Evolutionary conservation across 1,140 invertebrate genomes (phyloP).

Genomic region (Trichogramma pretiosum): DNA sequence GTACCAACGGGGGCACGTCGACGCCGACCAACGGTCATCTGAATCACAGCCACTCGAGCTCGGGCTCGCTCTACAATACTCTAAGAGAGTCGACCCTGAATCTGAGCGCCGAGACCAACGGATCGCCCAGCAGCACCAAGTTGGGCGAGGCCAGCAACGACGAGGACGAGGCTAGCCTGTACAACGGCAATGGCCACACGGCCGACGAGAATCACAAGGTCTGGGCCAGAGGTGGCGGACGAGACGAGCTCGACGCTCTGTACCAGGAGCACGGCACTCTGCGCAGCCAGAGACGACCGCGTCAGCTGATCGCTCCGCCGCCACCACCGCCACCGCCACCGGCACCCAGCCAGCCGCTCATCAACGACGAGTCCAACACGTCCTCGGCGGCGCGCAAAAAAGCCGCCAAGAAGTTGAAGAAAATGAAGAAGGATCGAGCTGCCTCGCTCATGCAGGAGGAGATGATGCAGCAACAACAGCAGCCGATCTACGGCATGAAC

Average conservation of each 20-base stretch:
- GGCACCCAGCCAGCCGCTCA: conserved; percentile 38
- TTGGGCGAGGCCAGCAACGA: conserved; percentile 57
- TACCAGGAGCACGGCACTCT: conserved; percentile 62
- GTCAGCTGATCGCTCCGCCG: conserved; percentile 72
- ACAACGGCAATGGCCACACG: too few species aligned
- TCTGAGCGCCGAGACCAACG: conserved; percentile 48
- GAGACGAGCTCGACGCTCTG: conserved; percentile 60
- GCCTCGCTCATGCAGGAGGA: conserved; percentile 29
- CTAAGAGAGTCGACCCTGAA: conserved; percentile 40
- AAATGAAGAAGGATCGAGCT: conserved; percentile 30
- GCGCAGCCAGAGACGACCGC: conserved; percentile 65
- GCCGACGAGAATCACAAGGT: conserved; percentile 92
- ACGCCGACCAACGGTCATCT: conserved; percentile 24
- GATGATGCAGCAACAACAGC: conserved; percentile 30
- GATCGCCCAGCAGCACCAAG: conserved; percentile 39
- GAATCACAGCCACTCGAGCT: conserved; percentile 29
- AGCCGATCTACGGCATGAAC: conserved; percentile 18
- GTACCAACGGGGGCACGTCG: conserved; percentile 29
- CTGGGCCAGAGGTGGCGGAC: conserved; percentile 73
- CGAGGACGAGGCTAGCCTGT: conserved; percentile 69
- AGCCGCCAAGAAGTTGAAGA: conserved; percentile 43
- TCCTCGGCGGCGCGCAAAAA: conserved; percentile 37
- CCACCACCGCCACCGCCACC: conserved; percentile 61
- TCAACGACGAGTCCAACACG: conserved; percentile 25
- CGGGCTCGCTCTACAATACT: conserved; percentile 37